Base-by-base conservation (phyloP, 2,797 vertebrate genomes). In the Tapirus indicus region DNA sequence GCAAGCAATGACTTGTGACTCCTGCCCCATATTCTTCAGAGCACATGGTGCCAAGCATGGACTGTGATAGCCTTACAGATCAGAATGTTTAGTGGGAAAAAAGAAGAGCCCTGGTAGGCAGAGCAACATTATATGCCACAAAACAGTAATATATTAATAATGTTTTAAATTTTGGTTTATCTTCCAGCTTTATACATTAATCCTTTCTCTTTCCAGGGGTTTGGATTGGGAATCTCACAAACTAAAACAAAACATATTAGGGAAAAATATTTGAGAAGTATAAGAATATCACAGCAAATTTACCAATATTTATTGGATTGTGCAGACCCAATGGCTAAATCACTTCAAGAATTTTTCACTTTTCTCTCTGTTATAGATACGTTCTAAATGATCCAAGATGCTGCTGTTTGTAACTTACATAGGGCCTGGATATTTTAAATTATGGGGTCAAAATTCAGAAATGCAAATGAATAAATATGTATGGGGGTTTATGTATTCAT, bases 401-500 rank as follows among this genome's bases (percentile, higher is more conserved):
- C 62, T 85, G 2, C 18, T 18, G 38, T 47, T 85, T 66, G 5
- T 92, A 69, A 85, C 14, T 85, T 49, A 25, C 12, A n/a, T n/a
- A 44, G 38, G 62, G 29, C 18, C 41, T 68, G 8, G 18, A 56
- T 77, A 41, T 92, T 92, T 80, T 85, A 18, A 80, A 62, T 86
- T 49, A 71, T 7, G 38, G 5, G 1, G 29, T 77, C 12, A 64
- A 41, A 69, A 82, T 71, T 77, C 44, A 94, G 62, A 77, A 89
- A 86, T 66, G 3, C 25, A 85, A 92, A 6, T 89, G 21, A 90
- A 64, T 74, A 85, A 71, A n/a, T 88, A 97, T 95, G 44, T 68
- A 18, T 71, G 79, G 72, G 52, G 96, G 47, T 87, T 95, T 69
- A 1, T 86, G 1, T 56, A 47, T 23, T 83, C 35, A 79, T 74